Evolutionary conservation across 1,140 invertebrate species (phyloP), one percentile per base, ranked within the genome.

Genomic region (Drosophila orena): DNA sequence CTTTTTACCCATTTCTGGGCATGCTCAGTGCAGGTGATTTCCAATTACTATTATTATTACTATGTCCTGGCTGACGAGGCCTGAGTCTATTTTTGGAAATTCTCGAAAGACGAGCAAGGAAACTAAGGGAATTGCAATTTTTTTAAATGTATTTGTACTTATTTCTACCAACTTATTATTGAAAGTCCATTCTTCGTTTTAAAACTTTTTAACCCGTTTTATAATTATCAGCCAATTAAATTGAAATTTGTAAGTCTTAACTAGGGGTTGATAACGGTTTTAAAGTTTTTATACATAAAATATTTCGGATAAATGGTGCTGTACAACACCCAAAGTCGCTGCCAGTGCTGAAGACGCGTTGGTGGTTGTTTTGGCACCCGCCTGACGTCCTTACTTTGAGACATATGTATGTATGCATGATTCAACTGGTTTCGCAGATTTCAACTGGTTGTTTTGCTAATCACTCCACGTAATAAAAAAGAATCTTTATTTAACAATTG

Each of bases 1-100:
- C 43, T 56, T 24, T 50, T 50, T 43, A 17, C 37, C 30, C 30
- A n/a, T 30, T 59, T 77, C 62, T 59, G 74, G 35, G 62, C 74
- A 77, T 77, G 74, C 74, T 68, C 74, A 60, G 62, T 47, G 52
- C 40, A 66, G 42, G 43, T 40, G 47, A 68, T 73, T 54, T 54
- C 24, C 27, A 17, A 17, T 37, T 24, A 42, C 20, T 22, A 42
- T 68, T 71, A 68, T 59, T 35, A 58, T 35, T 27, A 15, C 14
- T 52, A 43, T 14, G 22, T 24, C 27, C 20, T n/a, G 10, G 30
- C 15, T 17, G 27, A 4, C n/a, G 6, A 38, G 40, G 2, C 14
- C 15, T 11, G 17, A 35, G 12, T 8, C 22, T 44, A 11, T 44
- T 44, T 20, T 20, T 44, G 12, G 10, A 42, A 8, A 15, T 42